These are phyloP conservation scores for Troides oblongomaculatus DNA, from an alignment of 2,888 invertebrate species.

Conservation along the genomic window DNA sequence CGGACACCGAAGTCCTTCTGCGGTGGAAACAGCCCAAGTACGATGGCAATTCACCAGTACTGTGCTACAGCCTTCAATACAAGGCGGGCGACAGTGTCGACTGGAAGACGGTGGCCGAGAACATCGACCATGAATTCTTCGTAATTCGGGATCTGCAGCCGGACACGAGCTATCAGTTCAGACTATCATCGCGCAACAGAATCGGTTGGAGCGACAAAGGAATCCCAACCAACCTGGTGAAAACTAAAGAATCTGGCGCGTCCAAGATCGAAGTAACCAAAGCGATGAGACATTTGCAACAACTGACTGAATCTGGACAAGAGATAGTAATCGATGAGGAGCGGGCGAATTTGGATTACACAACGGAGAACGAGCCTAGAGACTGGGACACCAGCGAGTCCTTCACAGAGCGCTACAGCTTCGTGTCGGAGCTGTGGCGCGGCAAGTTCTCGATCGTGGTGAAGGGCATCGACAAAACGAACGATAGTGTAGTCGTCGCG, in stretches of 20 bases:
- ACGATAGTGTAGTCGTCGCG: constrained; percentile 88
- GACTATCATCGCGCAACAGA: constrained; percentile 92
- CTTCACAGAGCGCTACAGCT: constrained; percentile 88
- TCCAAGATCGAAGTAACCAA: constrained; percentile 88
- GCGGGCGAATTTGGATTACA: constrained; percentile 85
- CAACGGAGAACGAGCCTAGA: constrained; percentile 85
- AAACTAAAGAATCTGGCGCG: constrained; percentile 84
- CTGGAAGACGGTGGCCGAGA: constrained; percentile 92
- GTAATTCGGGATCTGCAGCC: constrained; percentile 89
- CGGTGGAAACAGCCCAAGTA: constrained; percentile 96
- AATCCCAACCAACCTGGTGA: constrained; percentile 86
- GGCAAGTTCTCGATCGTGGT: constrained; percentile 93
- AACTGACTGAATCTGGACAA: constrained; percentile 90
- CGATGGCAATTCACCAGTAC: constrained; percentile 93
- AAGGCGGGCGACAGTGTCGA: constrained; percentile 86
- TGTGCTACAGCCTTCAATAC: constrained; percentile 94
- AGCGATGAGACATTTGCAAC: constrained; percentile 91
- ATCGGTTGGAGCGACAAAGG: constrained; percentile 97
- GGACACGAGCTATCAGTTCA: constrained; percentile 91
- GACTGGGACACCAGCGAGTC: constrained; percentile 85
- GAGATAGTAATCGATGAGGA: constrained; percentile 83
- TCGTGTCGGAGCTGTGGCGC: constrained; percentile 91
- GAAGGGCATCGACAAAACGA: constrained; percentile 86
- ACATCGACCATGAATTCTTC: constrained; percentile 96
- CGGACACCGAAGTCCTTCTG: constrained; percentile 92